phyloP scores from a whole-genome alignment of 2,797 vertebrate species.

The Halcyon badia region DNA sequence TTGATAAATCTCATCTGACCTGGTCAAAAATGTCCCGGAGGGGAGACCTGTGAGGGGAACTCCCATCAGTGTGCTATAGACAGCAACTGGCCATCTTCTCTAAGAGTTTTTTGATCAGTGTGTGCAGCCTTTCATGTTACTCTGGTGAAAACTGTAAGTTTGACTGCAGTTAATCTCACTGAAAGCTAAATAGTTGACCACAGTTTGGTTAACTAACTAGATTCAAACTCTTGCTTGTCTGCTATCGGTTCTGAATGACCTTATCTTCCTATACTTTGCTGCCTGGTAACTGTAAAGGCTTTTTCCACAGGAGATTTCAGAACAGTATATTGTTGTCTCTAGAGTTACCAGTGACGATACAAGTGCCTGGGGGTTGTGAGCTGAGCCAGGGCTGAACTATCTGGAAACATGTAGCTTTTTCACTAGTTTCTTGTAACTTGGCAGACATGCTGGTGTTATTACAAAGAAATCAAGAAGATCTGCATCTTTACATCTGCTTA shows the following conservation, averaged over 20 bases:
- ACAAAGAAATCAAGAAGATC: neutral
- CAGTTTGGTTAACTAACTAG: neutral
- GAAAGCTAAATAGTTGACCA: neutral
- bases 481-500: neutral
- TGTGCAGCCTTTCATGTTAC: neutral
- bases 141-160: neutral
- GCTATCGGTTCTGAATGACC: neutral
- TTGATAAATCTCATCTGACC: neutral
- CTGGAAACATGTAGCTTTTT: neutral
- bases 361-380: neutral
- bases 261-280: neutral
- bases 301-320: neutral
- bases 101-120: neutral
- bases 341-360: neutral
- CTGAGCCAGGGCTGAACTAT: neutral
- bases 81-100: neutral
- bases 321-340: neutral
- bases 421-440: neutral
- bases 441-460: neutral
- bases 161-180: neutral
- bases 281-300: neutral
- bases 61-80: neutral
- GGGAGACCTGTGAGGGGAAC: neutral
- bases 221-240: neutral
- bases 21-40: neutral